Conservation (phyloP, 2,113 vertebrate species). For the Mobula hypostoma region DNA sequence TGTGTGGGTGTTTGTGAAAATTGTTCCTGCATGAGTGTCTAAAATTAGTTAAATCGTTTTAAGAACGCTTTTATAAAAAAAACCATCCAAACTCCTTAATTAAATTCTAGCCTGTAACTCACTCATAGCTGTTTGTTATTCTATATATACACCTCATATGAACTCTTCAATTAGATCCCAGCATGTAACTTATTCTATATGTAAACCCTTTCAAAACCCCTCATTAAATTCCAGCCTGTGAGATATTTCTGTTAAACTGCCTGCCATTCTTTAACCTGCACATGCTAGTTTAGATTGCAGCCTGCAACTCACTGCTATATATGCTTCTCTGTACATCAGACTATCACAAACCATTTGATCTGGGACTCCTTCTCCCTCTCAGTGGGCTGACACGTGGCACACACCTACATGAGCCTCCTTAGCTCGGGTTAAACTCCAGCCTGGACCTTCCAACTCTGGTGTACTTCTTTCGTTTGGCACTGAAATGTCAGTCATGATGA, state of each 20-base stretch:
- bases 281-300: not conserved
- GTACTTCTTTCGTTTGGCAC: not conserved
- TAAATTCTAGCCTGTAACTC: not conserved
- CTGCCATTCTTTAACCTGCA: not conserved
- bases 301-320: not conserved
- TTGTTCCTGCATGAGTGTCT: constrained; percentile 25
- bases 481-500: not conserved
- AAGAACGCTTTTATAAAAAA: constrained; percentile 16
- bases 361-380: no score
- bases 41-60: constrained; percentile 24
- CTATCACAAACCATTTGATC: no score
- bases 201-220: not conserved
- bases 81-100: not conserved
- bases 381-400: no score
- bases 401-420: no score
- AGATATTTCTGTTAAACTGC: not conserved
- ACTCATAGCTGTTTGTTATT: no score
- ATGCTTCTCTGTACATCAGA: no score
- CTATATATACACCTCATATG: no score
- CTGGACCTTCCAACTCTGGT: not conserved
- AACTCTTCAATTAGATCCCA: no score
- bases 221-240: not conserved
- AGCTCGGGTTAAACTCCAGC: no score
- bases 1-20: constrained; percentile 35
- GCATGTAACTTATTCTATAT: constrained; percentile 10